phyloP scores from a whole-genome alignment of 2,888 invertebrate genomes.

The Microdon myrmicae region DNA sequence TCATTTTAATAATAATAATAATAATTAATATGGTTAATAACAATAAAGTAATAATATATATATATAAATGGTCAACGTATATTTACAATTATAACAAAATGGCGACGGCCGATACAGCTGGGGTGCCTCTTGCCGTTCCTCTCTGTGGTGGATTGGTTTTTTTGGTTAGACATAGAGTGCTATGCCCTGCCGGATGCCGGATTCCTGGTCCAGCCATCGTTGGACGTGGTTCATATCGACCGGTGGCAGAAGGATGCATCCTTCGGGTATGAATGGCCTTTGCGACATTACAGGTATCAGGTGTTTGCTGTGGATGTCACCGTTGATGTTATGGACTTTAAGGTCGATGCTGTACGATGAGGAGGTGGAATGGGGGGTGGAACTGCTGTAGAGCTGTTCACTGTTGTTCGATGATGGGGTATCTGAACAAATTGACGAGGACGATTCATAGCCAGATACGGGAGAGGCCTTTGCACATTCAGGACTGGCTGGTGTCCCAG shows the following conservation, averaged over 20 bases:
- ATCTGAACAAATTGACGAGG: slow-evolving; percentile 66
- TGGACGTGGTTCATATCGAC: slow-evolving; percentile 68
- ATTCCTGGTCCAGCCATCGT: slow-evolving; percentile 71
- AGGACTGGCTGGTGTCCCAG: slow-evolving; percentile 62
- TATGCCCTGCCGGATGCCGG: slow-evolving; percentile 53
- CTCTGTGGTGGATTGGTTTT: background rate
- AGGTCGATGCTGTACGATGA: slow-evolving; percentile 69
- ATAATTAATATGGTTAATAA: slow-evolving; percentile 12
- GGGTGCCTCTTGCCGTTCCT: slow-evolving; percentile 23
- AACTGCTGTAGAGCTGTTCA: slow-evolving; percentile 24
- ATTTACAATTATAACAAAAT: slow-evolving; percentile 11
- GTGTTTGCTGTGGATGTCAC: slow-evolving; percentile 69
- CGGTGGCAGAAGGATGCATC: slow-evolving; percentile 51
- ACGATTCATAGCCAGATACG: slow-evolving; percentile 67
- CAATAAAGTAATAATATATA: slow-evolving; percentile 30
- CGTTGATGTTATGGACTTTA: slow-evolving; percentile 70
- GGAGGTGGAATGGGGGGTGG: slow-evolving; percentile 12
- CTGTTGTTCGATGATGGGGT: slow-evolving; percentile 54
- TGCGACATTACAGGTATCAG: slow-evolving; percentile 64
- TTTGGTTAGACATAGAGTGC: slow-evolving; percentile 51
- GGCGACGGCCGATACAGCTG: slow-evolving; percentile 48
- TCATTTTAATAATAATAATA: slow-evolving; percentile 17
- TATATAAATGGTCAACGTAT: too few relatives aligned
- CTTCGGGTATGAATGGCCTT: slow-evolving; percentile 51
- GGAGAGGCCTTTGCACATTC: slow-evolving; percentile 67